Base-by-base conservation (phyloP, 2,797 vertebrate species). In the Erpetoichthys calabaricus region DNA sequence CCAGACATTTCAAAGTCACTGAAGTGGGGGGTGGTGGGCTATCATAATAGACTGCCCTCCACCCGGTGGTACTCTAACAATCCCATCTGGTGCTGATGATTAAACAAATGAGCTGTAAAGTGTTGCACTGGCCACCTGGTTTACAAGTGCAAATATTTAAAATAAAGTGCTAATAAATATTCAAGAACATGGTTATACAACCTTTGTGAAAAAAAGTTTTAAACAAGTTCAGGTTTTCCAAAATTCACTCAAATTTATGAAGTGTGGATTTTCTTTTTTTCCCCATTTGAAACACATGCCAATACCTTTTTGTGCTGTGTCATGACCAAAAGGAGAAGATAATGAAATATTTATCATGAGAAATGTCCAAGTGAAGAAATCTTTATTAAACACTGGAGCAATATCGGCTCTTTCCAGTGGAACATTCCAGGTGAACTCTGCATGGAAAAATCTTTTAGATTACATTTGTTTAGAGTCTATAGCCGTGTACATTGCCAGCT, bases 311-410 rank as follows among this genome's bases (percentile, higher is more conserved):
- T 25, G 25, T 25, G 25, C 25, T 25, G 25, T 25, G 25, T 25
- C 25, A 25, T 1, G 25, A 25, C 50, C 44, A 42, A 57, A 61
- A 60, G 54, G 42, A 3, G 3, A 68, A 3, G 3, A 68, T 61
- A 66, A 66, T 66, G 69, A 70, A 70, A 59, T 58, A 68, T 69
- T 70, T 69, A 69, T 69, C 59, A 72, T 71, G 58, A 57, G 46
- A 62, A 72, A 71, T 64, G 65, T 69, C 68, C 57, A 8, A 51
- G 66, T 60, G 67, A 70, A 55, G 69, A 73, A 76, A 68, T 53
- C 61, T 67, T 64, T 65, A 60, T 60, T 76, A 73, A 80, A 74
- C 73, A 75, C 59, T 1, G 44, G 63, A 65, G 65, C 64, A 50
- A 42, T 59, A 59, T 52, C 55, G 56, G 56, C 53, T 56, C 65